Evolutionary conservation across 2,113 vertebrate species (phyloP), one percentile per base, ranked within the genome.

Genomic region (Hippolais icterina): DNA sequence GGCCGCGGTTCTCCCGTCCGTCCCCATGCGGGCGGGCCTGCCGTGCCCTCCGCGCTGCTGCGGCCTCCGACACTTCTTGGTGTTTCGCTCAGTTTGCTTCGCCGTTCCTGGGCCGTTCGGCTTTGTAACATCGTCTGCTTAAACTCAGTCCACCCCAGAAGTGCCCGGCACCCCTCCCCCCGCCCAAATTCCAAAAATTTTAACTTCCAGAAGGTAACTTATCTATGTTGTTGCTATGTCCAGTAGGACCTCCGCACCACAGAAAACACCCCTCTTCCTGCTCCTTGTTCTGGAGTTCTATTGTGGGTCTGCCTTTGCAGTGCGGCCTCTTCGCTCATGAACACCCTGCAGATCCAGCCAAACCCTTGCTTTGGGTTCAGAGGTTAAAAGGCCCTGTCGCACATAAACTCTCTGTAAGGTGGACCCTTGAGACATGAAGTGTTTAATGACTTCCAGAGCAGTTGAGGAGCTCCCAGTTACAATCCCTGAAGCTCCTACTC

Each of bases 341-440:
- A 8, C 31, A 8, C 20, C 3, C 0, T 1, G 18, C n/a, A 5
- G 0, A n/a, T 65, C 5, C 11, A 5, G 25, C 6, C 33, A 6
- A 61, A 53, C 4, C 4, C 1, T 10, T 20, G 8, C 23, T 33
- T 27, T 10, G 57, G 17, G 28, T 22, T 46, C 35, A 7, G 28
- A 15, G 49, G 22, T 31, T 46, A 8, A 37, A 75, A 44, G 65
- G 65, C 3, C 44, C 31, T 0, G 0, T 16, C 1, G 2, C 12
- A 3, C n/a, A 6, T 11, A 16, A 44, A 15, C 8, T 18, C 31
- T 16, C 13, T 8, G 10, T 23, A 20, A n/a, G 0, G 1, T 0
- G 0, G 37, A 11, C 13, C 28, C 29, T 56, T 19, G 8, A 37
- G n/a, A 37, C 13, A 4, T 3, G 14, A 65, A 42, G 15, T 31